These are phyloP conservation scores for Hydropsyche betteni DNA, from an alignment of 2,888 invertebrate genomes.

Conservation along the genomic window DNA sequence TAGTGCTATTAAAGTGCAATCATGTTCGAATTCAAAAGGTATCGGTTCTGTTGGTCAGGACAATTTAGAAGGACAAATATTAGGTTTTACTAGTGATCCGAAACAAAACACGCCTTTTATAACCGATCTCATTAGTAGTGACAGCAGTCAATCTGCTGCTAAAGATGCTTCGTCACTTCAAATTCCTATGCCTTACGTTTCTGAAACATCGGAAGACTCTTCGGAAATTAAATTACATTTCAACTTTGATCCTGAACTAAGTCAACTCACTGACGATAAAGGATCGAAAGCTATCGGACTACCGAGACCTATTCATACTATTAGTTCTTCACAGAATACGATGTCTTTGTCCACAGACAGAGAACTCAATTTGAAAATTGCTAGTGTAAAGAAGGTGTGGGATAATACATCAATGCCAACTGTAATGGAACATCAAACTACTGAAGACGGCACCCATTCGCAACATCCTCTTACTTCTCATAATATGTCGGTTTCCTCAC, in stretches of 20 bases:
- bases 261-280: constrained; percentile 79
- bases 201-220: constrained; percentile 73
- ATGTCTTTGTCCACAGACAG: constrained; percentile 81
- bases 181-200: constrained; percentile 75
- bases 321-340: constrained; percentile 71
- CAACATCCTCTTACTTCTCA: constrained; percentile 52
- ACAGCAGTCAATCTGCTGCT: constrained; percentile 56
- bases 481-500: constrained; percentile 48
- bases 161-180: constrained; percentile 64
- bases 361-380: constrained; percentile 93
- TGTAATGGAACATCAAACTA: constrained; percentile 69
- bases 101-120: constrained; percentile 61
- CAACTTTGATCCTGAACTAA: constrained; percentile 83
- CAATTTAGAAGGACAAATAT: constrained; percentile 64
- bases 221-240: constrained; percentile 93
- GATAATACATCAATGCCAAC: constrained; percentile 74
- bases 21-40: constrained; percentile 54
- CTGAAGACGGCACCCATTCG: constrained; percentile 60
- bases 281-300: constrained; percentile 63
- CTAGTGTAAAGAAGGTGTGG: constrained; percentile 92
- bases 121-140: constrained; percentile 63
- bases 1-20: constrained; percentile 37
- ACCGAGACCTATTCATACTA: constrained; percentile 69
- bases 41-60: constrained; percentile 31
- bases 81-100: constrained; percentile 62